phyloP scores from a whole-genome alignment of 2,113 vertebrate genomes.

The Thermophis baileyi region DNA sequence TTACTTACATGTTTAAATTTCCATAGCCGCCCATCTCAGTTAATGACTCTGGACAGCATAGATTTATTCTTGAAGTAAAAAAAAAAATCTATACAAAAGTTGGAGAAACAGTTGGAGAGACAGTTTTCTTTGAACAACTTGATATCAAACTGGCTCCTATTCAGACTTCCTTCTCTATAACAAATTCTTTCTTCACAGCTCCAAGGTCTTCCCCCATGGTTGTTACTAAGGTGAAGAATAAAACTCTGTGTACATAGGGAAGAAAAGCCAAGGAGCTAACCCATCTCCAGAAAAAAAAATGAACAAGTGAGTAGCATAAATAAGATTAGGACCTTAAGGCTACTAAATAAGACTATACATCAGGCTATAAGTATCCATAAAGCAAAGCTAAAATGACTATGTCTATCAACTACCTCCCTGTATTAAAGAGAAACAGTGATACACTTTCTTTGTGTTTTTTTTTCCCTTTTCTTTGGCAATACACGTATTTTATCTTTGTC shows the following conservation, averaged over 20 bases:
- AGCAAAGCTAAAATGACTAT: background rate
- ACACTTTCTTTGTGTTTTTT: background rate
- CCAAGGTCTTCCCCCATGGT: background rate
- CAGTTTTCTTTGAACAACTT: background rate
- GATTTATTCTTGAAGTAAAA: background rate
- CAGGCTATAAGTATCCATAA: background rate
- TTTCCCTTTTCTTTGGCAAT: background rate
- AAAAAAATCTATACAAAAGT: background rate
- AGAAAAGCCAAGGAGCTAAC: background rate
- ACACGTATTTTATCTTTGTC: background rate
- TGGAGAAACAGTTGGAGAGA: too few relatives aligned
- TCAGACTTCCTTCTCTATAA: background rate
- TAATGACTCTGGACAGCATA: background rate
- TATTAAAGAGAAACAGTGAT: background rate
- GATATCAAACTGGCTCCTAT: background rate
- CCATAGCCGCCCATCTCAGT: background rate
- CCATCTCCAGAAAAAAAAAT: background rate
- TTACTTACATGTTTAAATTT: background rate
- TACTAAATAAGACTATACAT: background rate
- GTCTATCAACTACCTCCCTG: background rate
- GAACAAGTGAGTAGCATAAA: background rate
- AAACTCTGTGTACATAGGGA: background rate
- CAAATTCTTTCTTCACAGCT: background rate
- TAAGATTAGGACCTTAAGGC: background rate
- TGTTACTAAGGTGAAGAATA: background rate